phyloP scores from a whole-genome alignment of 2,888 invertebrate species.

The Elmis aenea region DNA sequence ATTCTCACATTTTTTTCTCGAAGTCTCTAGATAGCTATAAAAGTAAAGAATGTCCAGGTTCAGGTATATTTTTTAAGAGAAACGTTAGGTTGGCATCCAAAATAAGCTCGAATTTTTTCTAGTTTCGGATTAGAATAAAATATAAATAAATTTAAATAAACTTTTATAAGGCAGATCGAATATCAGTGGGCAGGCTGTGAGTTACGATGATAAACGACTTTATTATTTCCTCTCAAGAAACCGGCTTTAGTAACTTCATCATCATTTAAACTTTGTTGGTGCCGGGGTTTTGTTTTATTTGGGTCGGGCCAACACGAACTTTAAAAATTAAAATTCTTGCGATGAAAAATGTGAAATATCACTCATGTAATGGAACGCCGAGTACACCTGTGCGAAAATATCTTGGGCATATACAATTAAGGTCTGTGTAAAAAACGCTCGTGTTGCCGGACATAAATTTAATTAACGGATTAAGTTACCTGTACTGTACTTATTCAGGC shows the following conservation, averaged over 20 bases:
- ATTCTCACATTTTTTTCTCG: slow-evolving; percentile 20
- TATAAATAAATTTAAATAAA: slow-evolving; percentile 41
- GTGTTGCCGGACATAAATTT: no score
- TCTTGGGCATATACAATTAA: no score
- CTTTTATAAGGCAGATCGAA: slow-evolving; percentile 40
- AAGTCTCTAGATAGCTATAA: no score
- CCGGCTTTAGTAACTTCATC: slow-evolving; percentile 49
- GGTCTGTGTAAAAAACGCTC: no score
- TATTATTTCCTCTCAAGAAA: slow-evolving; percentile 44
- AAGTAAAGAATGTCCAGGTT: no score
- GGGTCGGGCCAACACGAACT: slow-evolving; percentile 12
- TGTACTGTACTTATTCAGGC: no score
- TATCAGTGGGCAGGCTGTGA: slow-evolving; percentile 42
- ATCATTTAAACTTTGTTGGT: slow-evolving; percentile 34
- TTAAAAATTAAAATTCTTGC: slow-evolving; percentile 12
- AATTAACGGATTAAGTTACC: no score
- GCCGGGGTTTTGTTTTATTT: slow-evolving; percentile 7
- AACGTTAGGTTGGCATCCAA: slow-evolving; percentile 6
- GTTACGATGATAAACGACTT: slow-evolving; percentile 48
- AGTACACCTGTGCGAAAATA: no score
- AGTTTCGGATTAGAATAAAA: slow-evolving; percentile 33
- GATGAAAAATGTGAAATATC: slow-evolving; percentile 6
- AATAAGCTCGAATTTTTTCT: slow-evolving; percentile 10
- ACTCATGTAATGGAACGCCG: no score
- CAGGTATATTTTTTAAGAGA: no score